Conservation (phyloP, 2,888 invertebrate species). For the Podabrus alpinus region DNA sequence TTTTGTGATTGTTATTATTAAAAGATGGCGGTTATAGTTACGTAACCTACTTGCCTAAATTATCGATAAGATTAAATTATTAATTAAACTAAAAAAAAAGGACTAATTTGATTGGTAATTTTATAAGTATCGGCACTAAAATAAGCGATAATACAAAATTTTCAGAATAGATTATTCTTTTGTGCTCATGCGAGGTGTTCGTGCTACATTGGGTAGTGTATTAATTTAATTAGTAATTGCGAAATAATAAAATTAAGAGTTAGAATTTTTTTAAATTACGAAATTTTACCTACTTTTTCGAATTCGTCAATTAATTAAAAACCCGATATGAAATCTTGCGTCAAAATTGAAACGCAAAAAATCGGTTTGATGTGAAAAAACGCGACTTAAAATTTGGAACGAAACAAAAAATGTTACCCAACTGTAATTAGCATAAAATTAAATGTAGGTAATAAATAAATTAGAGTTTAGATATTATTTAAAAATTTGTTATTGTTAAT, state of each 20-base stretch:
- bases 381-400: background rate
- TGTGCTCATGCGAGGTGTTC: background rate
- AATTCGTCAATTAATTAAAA: background rate
- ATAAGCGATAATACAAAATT: background rate
- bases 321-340: background rate
- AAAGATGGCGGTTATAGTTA: background rate
- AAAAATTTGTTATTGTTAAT: slow-evolving; percentile 1
- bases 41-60: background rate
- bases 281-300: background rate
- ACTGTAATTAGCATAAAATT: background rate
- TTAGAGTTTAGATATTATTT: background rate
- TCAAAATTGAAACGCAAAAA: background rate
- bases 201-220: background rate
- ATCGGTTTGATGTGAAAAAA: background rate
- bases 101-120: background rate
- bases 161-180: background rate
- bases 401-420: background rate
- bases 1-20: too few relatives aligned
- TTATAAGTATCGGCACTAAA: background rate
- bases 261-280: background rate
- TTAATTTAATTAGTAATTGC: background rate
- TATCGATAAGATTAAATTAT: background rate
- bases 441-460: background rate
- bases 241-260: background rate
- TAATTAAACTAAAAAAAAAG: background rate